These are phyloP conservation scores for Otus sunia DNA, from an alignment of 2,113 vertebrate species.

Conservation along the genomic window DNA sequence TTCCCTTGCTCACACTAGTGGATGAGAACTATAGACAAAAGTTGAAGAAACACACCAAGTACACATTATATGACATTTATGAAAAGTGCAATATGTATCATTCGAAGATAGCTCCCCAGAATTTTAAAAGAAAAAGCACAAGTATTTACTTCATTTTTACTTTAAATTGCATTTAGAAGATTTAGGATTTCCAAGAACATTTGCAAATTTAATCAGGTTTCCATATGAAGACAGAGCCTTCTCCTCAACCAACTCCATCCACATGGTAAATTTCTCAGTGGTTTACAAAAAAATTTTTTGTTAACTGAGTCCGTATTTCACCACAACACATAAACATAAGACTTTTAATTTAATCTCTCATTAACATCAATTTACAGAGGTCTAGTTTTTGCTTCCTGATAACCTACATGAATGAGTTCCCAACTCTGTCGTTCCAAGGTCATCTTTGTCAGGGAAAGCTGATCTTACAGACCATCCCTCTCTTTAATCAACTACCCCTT, in stretches of 20 bases:
- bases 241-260: neutral
- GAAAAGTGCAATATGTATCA: neutral
- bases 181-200: neutral
- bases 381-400: neutral
- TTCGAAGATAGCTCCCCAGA: neutral
- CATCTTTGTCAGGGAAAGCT: neutral
- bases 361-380: neutral
- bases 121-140: neutral
- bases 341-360: neutral
- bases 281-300: neutral
- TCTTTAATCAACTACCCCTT: neutral
- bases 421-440: neutral
- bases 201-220: neutral
- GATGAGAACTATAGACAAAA: neutral
- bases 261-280: neutral
- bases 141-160: neutral
- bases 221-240: neutral
- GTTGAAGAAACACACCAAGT: neutral
- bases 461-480: neutral
- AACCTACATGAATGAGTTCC: fast-evolving
- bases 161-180: neutral
- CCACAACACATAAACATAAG: neutral
- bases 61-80: neutral
- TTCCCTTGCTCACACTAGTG: neutral
- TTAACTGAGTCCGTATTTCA: neutral